Evolutionary conservation across 2,888 invertebrate genomes (phyloP).

Genomic region (Congeria kusceri): DNA sequence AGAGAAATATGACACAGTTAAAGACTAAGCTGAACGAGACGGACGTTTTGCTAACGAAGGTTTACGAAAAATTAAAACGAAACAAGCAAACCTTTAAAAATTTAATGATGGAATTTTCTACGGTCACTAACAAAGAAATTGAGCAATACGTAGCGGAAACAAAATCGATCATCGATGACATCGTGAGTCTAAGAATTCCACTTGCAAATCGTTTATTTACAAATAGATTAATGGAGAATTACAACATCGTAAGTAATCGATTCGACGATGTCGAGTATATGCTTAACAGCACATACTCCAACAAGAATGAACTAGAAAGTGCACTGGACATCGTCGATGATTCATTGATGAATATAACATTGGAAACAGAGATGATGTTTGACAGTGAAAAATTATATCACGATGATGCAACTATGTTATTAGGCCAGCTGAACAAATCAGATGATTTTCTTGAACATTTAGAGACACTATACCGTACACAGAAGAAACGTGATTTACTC

Average conservation of each 20-base stretch:
- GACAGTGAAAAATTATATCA: slow-evolving; percentile 10
- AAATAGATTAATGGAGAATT: slow-evolving; percentile 26
- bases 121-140: slow-evolving; percentile 32
- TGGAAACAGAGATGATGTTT: slow-evolving; percentile 22
- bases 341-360: slow-evolving; percentile 22
- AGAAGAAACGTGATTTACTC: slow-evolving; percentile 22
- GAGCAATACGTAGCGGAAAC: neutral
- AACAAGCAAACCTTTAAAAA: slow-evolving; percentile 15
- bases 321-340: slow-evolving; percentile 7
- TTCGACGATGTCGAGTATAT: slow-evolving; percentile 12
- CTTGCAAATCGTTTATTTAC: slow-evolving; percentile 27
- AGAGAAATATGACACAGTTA: neutral
- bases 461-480: slow-evolving; percentile 4
- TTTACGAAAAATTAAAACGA: slow-evolving; percentile 8
- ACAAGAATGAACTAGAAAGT: slow-evolving; percentile 19
- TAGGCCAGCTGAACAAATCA: slow-evolving; percentile 17
- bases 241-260: slow-evolving; percentile 9
- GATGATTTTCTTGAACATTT: slow-evolving; percentile 16
- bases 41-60: slow-evolving; percentile 5
- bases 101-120: neutral
- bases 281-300: slow-evolving; percentile 12
- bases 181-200: slow-evolving; percentile 30
- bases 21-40: slow-evolving; percentile 25
- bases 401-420: slow-evolving; percentile 18
- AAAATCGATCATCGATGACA: slow-evolving; percentile 17